Base-by-base conservation (phyloP, 2,113 vertebrate genomes). In the Peromyscus californicus region DNA sequence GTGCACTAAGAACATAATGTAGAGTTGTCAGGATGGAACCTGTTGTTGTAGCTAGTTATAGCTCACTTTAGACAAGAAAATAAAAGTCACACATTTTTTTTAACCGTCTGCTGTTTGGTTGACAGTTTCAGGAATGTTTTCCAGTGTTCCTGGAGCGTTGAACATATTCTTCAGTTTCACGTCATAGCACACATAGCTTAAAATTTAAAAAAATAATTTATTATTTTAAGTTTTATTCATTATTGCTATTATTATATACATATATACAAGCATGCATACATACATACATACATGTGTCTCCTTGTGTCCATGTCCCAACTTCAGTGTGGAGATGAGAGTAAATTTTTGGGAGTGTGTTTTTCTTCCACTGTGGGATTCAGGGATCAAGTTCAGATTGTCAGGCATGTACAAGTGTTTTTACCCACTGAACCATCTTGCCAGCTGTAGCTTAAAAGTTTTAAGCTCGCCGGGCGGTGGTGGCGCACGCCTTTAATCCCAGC, bases 1-100 rank as follows among this genome's bases (percentile, higher is more conserved):
- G 8, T 24, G 65, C 3, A 83, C 39, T 69, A 31, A 74, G 75
- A n/a, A 51, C 16, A 4, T 33, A 54, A 13, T 9, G 0, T 54
- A 78, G 42, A 61, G 8, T 65, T 21, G n/a, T 48, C 59, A 17
- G 78, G 63, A 63, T 36, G 82, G 54, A 90, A 26, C 42, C 48
- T 29, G 19, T 26, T 45, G 31, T 89, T 82, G 26, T 9, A n/a
- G n/a, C 84, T 89, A 65, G 39, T 67, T 63, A 17, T 33, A 42
- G 65, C 13, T 83, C 61, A 51, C 93, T 69, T 82, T 33, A 90
- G 61, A 83, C n/a, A 22, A 26, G 57, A 88, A 57, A 80, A 39
- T 76, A 94, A 3, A 92, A 89, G 67, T 78, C n/a, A 67, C 31
- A 84, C 74, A 76, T 80, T 67, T 94, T 93, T 29, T 61, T n/a